These are phyloP conservation scores for Macrosiphum euphorbiae DNA, from an alignment of 2,888 invertebrate species.

Conservation along the genomic window DNA sequence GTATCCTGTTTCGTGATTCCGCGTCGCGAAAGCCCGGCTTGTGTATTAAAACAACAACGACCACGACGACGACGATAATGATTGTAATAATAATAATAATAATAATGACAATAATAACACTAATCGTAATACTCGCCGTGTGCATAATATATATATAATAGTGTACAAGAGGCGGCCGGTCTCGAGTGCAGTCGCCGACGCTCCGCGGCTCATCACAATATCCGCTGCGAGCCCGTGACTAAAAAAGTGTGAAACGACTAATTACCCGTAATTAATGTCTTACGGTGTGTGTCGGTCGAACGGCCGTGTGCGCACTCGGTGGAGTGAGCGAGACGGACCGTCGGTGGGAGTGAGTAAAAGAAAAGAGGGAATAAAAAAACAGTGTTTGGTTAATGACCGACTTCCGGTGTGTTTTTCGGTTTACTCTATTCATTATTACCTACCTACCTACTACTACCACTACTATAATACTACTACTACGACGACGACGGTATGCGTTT, in stretches of 20 bases:
- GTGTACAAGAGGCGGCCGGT: background rate
- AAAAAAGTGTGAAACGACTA: slow-evolving; percentile 67
- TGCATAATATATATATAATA: background rate
- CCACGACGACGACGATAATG: slow-evolving; percentile 5
- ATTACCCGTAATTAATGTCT: slow-evolving; percentile 67
- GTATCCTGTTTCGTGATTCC: slow-evolving; percentile 57
- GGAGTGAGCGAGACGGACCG: background rate
- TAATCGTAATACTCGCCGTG: background rate
- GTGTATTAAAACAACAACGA: slow-evolving; percentile 12
- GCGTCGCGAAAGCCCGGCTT: slow-evolving; percentile 38
- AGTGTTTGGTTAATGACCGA: slow-evolving; percentile 65
- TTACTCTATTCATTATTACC: slow-evolving; percentile 31
- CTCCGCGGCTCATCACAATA: slow-evolving; percentile 58
- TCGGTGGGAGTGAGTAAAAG: background rate
- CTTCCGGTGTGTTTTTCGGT: slow-evolving; percentile 65
- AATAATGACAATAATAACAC: background rate
- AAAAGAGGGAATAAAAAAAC: background rate
- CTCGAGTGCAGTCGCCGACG: slow-evolving; percentile 15
- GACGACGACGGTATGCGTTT: background rate
- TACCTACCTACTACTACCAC: background rate
- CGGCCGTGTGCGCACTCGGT: slow-evolving; percentile 25
- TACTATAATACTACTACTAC: background rate
- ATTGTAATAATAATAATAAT: background rate
- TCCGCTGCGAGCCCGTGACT: slow-evolving; percentile 63
- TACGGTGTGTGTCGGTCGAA: slow-evolving; percentile 48